Evolutionary conservation across 92 coral and sea anemone species (phyloP).

Genomic region (Palythoa grandis): DNA sequence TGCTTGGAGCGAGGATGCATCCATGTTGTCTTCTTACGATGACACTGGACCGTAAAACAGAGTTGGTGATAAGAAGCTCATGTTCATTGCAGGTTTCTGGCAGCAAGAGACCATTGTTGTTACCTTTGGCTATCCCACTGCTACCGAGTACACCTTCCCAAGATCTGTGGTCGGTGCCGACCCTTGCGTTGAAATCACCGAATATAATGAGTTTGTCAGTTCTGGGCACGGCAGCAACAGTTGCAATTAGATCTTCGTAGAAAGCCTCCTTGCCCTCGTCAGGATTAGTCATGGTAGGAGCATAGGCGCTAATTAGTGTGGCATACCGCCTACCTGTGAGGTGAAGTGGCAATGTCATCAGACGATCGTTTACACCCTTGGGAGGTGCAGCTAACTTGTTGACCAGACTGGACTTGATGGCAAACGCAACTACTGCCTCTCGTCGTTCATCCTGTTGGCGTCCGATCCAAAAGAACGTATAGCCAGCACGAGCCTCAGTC

Average conservation of each 20-base stretch:
- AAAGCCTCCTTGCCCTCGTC: background rate
- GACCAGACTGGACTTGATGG: slow-evolving; percentile 32
- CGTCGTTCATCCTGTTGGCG: slow-evolving; percentile 44
- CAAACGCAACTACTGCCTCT: slow-evolving; percentile 60
- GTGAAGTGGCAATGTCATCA: slow-evolving; percentile 14
- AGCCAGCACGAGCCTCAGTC: slow-evolving; percentile 51
- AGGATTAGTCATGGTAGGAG: background rate
- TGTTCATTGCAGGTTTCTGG: slow-evolving; percentile 29
- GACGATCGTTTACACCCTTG: slow-evolving; percentile 22
- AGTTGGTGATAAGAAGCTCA: slow-evolving; percentile 55
- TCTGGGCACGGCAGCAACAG: background rate
- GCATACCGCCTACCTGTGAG: background rate
- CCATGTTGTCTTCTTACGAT: slow-evolving; percentile 48
- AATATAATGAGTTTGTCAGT: slow-evolving; percentile 18
- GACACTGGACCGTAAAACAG: slow-evolving; percentile 37
- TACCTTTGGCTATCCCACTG: slow-evolving; percentile 48
- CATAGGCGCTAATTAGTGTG: slow-evolving; percentile 3
- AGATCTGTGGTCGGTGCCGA: slow-evolving; percentile 5
- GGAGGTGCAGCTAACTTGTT: slow-evolving; percentile 30
- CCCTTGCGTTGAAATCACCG: slow-evolving; percentile 44
- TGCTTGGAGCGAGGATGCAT: slow-evolving; percentile 62
- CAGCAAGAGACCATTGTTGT: slow-evolving; percentile 53
- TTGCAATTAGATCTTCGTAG: background rate
- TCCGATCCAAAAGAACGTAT: slow-evolving; percentile 56
- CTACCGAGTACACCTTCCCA: slow-evolving; percentile 49